Conservation (phyloP, 2,113 vertebrate species). For the Zosterops japonicus region DNA sequence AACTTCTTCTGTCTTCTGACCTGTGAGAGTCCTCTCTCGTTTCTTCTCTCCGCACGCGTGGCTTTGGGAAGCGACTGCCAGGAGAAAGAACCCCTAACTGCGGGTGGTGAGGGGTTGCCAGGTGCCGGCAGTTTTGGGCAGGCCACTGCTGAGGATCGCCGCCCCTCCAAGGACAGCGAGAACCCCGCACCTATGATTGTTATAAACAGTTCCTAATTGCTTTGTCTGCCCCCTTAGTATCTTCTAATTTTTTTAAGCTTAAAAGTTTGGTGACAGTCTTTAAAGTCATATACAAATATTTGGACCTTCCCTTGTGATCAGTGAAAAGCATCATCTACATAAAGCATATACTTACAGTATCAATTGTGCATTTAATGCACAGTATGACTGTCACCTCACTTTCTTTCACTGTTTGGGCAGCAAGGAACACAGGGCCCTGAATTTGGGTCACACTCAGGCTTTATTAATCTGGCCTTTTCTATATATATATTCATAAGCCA, state of each 20-base stretch:
- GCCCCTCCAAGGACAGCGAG: too few relatives aligned
- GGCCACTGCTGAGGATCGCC: too few relatives aligned
- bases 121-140: too few relatives aligned
- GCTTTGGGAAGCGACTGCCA: too few relatives aligned
- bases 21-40: too few relatives aligned
- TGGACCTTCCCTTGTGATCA: neutral
- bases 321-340: neutral
- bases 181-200: neutral
- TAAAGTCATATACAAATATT: neutral
- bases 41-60: too few relatives aligned
- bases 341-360: neutral
- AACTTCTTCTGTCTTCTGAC: too few relatives aligned
- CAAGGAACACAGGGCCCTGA: neutral
- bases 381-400: rapidly evolving
- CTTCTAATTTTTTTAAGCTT: neutral
- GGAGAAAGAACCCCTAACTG: too few relatives aligned
- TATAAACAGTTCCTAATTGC: neutral
- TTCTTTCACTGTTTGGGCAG: neutral
- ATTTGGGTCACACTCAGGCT: neutral
- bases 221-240: neutral
- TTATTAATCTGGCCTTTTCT: neutral
- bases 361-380: neutral
- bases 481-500: neutral
- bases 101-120: too few relatives aligned
- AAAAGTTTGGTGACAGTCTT: neutral